Evolutionary conservation across 2,888 invertebrate genomes (phyloP), one percentile per base, ranked within the genome.

Genomic region (Lasius fuliginosus): DNA sequence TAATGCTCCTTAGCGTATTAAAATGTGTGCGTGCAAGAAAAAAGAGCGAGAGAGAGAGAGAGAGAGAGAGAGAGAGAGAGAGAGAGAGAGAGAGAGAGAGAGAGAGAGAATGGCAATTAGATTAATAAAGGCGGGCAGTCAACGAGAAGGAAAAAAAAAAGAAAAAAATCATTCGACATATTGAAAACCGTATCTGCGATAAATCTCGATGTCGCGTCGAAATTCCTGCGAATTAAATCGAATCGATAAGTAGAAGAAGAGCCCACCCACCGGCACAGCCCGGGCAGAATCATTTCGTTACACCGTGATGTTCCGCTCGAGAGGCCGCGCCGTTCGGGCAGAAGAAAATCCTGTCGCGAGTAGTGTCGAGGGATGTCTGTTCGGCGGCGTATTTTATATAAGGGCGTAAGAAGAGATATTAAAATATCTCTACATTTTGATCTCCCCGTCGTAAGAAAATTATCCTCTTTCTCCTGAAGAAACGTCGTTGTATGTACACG

Each of bases 1-100:
- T 90, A 92, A 91, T 68, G 83, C 87, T 88, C 85, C 67, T 23
- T 88, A 88, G 82, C 62, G 30, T 76, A 85, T 86, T 83, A 83
- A 86, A 84, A 68, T 42, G 82, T 85, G 46, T 46, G 27, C 9
- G 67, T 40, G 77, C 33, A 56, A 27, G 3, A 68, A 73, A 58
- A 74, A 30, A 49, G n/a, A 33, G 85, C 23, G 40, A 58, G 60
- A 58, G 11, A 40, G 73, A 64, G 30, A 60, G 56, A 67, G 56
- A 30, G 73, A 42, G 33, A 46, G 79, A 69, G 30, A 64, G 49
- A 65, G 33, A 69, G 65, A 69, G 77, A 42, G 64, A 42, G n/a
- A 49, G 67, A 62, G 33, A 73, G 27, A 36, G 60, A 74, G 12
- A 15, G 69, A 75, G 53, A 76, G 30, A 49, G 18, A 62, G 82